These are phyloP conservation scores for Heliocidaris tuberculata DNA, from an alignment of 35 echinoderm and acorn worm species.

Conservation along the genomic window DNA sequence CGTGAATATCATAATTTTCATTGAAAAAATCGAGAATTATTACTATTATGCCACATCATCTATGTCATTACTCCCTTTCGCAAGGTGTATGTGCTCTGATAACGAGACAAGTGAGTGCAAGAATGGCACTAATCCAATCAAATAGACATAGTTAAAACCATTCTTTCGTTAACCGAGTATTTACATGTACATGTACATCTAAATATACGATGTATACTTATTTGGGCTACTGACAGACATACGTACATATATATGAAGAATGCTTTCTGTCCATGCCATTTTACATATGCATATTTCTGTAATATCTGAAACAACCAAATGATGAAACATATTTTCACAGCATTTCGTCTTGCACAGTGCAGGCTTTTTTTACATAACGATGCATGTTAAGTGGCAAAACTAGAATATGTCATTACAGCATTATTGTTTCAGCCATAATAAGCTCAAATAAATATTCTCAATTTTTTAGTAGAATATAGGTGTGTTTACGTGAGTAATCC, in stretches of 20 bases:
- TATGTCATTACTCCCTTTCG: not conserved
- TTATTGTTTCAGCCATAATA: not conserved
- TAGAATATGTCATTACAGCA: not conserved
- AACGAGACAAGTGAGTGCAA: not conserved
- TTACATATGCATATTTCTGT: not conserved
- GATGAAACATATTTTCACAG: not conserved
- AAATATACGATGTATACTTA: not conserved
- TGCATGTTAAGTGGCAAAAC: not conserved
- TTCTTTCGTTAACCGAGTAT: not conserved
- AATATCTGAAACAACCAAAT: not conserved
- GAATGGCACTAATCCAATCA: not conserved
- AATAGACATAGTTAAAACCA: not conserved
- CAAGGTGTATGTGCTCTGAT: not conserved
- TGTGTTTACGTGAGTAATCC: not conserved
- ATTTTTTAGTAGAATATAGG: not conserved
- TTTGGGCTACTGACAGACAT: not conserved
- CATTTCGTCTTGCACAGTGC: not conserved
- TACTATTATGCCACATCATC: not conserved
- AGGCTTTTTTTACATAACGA: not conserved
- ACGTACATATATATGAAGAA: not conserved
- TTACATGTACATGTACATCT: not conserved
- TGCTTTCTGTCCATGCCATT: not conserved
- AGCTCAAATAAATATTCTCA: not conserved
- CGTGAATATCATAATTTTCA: not conserved
- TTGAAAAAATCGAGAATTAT: not conserved